Evolutionary conservation across 2,888 invertebrate genomes (phyloP), one percentile per base, ranked within the genome.

Genomic region (Leptodirus hochenwartii): DNA sequence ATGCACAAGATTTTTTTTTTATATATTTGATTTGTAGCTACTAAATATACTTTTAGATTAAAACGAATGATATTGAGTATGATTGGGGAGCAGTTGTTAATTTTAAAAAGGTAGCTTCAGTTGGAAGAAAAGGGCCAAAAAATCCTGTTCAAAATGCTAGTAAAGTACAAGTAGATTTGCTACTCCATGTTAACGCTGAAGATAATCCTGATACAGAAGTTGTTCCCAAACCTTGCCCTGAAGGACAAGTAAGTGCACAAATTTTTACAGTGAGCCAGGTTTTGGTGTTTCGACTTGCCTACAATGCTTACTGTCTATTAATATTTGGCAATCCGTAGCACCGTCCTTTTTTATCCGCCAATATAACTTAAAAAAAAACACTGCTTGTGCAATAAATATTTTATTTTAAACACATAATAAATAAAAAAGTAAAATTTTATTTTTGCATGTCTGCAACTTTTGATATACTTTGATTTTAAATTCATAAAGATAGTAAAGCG

Each of bases 31-130:
- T 25, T 4, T 13, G 13, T 11, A 25, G 13, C 10, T 9, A 11
- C n/a, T n/a, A 25, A 25, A 25, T n/a, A 25, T 25, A 25, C 25
- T n/a, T 25, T n/a, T 37, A 82, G 78, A 67, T 85, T 3, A 79
- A 82, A 57, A 78, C 78, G 40, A 79, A 77, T 25, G 72, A 71
- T 17, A 67, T 78, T 39, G 81, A 85, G 46, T 96, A 88, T 53
- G 95, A 91, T 44, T 99, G 98, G 96, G 93, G 93, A 8, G 81
- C 88, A 27, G 75, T 98, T 30, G 71, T 98, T 2, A 91, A 90
- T 56, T 91, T 87, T 49, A 78, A 81, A 45, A 56, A 55, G 39
- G 45, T 49, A 3, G 37, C 42, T 8, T 54, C 56, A 2, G 51
- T n/a, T 17, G 29, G 9, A 36, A 27, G 27, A 37, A 36, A 15